phyloP scores from a whole-genome alignment of 2,888 invertebrate genomes.

The Leptothorax acervorum region DNA sequence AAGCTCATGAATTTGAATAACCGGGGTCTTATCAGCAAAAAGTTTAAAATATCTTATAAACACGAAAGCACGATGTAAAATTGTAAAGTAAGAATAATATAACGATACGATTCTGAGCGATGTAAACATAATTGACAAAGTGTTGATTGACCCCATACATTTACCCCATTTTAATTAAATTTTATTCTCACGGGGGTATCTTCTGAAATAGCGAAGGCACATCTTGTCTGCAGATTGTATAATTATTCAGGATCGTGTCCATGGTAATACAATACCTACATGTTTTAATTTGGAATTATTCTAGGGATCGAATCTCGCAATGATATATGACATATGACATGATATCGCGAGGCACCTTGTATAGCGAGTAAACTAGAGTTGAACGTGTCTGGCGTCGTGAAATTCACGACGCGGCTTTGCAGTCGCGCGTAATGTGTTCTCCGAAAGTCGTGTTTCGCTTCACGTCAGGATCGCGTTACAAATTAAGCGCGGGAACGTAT shows the following conservation, averaged over 20 bases:
- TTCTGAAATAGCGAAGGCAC: background rate
- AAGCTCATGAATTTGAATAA: background rate
- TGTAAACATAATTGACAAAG: background rate
- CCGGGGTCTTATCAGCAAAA: background rate
- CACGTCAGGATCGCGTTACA: constrained; percentile 57
- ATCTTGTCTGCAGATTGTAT: background rate
- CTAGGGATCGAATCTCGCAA: background rate
- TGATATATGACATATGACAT: constrained; percentile 6
- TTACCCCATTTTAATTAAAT: background rate
- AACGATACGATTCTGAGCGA: background rate
- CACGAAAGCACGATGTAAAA: background rate
- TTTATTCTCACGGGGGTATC: background rate
- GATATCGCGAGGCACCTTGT: background rate
- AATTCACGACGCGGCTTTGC: constrained; percentile 39
- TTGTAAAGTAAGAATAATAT: background rate
- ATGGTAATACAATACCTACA: background rate
- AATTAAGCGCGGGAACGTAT: constrained; percentile 59
- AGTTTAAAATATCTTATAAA: background rate
- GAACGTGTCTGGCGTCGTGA: constrained; percentile 31
- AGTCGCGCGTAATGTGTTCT: constrained; percentile 47
- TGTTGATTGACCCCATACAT: background rate
- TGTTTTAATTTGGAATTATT: background rate
- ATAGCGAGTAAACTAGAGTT: constrained; percentile 31
- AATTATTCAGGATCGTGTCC: background rate
- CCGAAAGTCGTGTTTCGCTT: constrained; percentile 50